Conservation (phyloP, 2,888 invertebrate species). For the Drosophila formosana region DNA sequence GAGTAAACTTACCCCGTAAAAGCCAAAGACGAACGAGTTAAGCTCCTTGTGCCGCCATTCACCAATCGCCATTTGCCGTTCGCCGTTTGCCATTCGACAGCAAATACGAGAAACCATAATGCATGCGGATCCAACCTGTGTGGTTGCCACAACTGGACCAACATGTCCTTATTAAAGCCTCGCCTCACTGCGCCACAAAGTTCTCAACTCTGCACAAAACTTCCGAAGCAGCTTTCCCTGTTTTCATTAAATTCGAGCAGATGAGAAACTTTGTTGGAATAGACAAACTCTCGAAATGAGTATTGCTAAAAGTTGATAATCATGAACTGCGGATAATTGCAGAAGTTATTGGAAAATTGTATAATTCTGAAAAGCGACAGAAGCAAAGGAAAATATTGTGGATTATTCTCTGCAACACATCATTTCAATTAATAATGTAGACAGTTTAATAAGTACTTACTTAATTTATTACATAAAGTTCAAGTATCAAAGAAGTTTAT, state of each 20-base stretch:
- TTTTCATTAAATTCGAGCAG: slow-evolving; percentile 23
- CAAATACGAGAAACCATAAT: slow-evolving; percentile 31
- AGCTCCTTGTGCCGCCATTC: slow-evolving; percentile 26
- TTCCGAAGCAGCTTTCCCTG: slow-evolving; percentile 13
- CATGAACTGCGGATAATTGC: slow-evolving; percentile 7
- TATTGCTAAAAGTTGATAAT: neutral
- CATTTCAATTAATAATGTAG: neutral
- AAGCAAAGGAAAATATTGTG: neutral
- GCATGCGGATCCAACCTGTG: slow-evolving; percentile 45
- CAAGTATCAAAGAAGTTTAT: too few relatives aligned
- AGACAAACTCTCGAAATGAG: neutral
- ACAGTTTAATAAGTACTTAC: too few relatives aligned
- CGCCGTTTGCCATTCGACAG: slow-evolving; percentile 21
- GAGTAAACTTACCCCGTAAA: slow-evolving; percentile 58
- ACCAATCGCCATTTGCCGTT: too few relatives aligned
- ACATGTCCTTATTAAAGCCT: slow-evolving; percentile 56
- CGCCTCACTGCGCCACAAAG: slow-evolving; percentile 18
- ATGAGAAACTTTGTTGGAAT: slow-evolving; percentile 1
- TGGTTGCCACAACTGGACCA: slow-evolving; percentile 18
- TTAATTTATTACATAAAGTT: too few relatives aligned
- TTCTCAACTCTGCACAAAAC: slow-evolving; percentile 29
- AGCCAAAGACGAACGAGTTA: slow-evolving; percentile 43
- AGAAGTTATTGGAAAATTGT: neutral
- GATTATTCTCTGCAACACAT: neutral
- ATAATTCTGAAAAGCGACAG: neutral